A percentile compares a stretch with the other conserved stretches of the same genome.
Evolutionary conservation across 1,140 invertebrate species (phyloP).

Genomic region (Aleiodes sp.): DNA sequence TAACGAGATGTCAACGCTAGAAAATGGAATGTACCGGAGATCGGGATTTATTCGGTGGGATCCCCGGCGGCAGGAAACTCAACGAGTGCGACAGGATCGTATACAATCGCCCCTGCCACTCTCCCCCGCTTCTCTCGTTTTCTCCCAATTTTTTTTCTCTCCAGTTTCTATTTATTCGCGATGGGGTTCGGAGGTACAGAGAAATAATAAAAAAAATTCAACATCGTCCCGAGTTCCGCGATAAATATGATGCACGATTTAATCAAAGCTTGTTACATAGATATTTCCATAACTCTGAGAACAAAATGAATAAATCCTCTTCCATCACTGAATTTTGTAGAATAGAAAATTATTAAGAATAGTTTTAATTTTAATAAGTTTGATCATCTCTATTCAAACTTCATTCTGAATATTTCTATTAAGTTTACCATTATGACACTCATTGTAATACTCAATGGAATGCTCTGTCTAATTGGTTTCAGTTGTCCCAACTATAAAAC

Average conservation of each 20-base stretch:
- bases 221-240: slow-evolving; percentile 2
- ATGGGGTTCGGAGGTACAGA: neutral
- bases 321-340: no score
- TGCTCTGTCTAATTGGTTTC: slow-evolving; percentile 60
- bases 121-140: slow-evolving; percentile 10
- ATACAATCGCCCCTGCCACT: slow-evolving; percentile 55
- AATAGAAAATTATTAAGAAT: no score
- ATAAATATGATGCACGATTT: slow-evolving; percentile 10
- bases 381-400: no score
- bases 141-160: slow-evolving; percentile 20
- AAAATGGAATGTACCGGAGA: slow-evolving; percentile 47
- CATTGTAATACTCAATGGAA: no score
- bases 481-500: slow-evolving; percentile 79
- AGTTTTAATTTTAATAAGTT: no score
- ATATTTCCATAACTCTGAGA: no score
- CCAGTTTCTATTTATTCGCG: neutral
- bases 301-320: no score
- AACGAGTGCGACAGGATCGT: slow-evolving; percentile 29
- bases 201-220: slow-evolving; percentile 7
- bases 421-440: no score
- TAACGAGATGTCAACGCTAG: slow-evolving; percentile 51
- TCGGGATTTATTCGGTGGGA: slow-evolving; percentile 45
- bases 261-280: neutral
- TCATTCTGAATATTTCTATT: no score
- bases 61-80: slow-evolving; percentile 29